phyloP scores from a whole-genome alignment of 2,888 invertebrate genomes.

The Caenorhabditis becei region DNA sequence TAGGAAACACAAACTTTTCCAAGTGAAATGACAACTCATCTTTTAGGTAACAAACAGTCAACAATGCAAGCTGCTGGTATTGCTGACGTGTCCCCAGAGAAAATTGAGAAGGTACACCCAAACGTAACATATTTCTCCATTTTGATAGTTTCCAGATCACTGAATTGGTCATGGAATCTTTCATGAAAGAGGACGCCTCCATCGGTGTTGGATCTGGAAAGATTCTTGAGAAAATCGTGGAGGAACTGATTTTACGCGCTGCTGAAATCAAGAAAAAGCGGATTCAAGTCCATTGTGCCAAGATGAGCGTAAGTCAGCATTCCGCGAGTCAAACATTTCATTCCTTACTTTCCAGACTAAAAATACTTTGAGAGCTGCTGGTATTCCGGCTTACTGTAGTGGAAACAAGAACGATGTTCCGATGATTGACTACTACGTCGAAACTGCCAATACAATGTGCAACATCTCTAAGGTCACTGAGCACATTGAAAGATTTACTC shows the following conservation, averaged over 20 bases:
- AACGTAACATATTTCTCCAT: background rate
- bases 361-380: background rate
- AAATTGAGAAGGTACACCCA: background rate
- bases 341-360: background rate
- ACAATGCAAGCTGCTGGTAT: too few species aligned
- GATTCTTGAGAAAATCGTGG: background rate
- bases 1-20: too few species aligned
- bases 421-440: background rate
- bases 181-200: background rate
- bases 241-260: background rate
- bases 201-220: constrained; percentile 11
- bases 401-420: background rate
- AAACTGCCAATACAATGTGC: background rate
- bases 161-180: background rate
- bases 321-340: too few species aligned
- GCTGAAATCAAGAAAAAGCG: background rate
- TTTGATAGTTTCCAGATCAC: background rate
- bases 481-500: background rate
- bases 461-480: background rate
- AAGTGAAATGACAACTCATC: too few species aligned
- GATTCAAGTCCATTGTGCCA: background rate
- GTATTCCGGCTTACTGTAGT: background rate
- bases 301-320: background rate
- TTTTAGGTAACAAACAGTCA: too few species aligned
- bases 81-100: background rate